Percentiles rank a stretch among this genome's conserved stretches.
Evolutionary conservation across 2,888 invertebrate genomes (phyloP).

Genomic region (Coronaproctus castanopsis): DNA sequence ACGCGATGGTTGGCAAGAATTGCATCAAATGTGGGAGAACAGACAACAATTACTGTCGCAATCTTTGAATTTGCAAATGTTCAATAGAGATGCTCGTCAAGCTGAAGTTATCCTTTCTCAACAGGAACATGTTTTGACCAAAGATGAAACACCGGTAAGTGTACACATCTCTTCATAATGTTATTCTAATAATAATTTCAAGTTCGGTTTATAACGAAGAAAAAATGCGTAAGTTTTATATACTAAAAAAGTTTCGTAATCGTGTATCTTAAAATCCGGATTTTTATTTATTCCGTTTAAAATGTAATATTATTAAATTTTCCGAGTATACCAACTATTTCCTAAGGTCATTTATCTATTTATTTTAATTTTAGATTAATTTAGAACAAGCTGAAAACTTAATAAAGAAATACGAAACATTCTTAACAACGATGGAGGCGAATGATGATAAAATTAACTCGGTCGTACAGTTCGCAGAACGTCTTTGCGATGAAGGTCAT

Average conservation of each 20-base stretch:
- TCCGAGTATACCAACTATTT: no score
- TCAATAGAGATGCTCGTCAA: conserved; percentile 91
- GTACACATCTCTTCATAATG: no score
- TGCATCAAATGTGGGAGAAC: conserved; percentile 99
- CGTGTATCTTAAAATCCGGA: no score
- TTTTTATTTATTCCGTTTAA: no score
- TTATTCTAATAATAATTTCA: no score
- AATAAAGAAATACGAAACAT: conserved; percentile 93
- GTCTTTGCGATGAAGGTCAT: conserved; percentile 77
- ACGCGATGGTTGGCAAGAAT: conserved; percentile 96
- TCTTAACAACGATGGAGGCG: conserved; percentile 98
- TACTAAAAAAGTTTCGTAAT: no score
- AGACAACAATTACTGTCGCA: conserved; percentile 83
- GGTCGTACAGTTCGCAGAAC: conserved; percentile 81
- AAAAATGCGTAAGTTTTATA: no score
- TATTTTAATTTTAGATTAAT: no score
- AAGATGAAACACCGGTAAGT: conserved; percentile 77
- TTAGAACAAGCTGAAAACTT: conserved; percentile 94
- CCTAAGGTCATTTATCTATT: no score
- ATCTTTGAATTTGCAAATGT: conserved; percentile 82
- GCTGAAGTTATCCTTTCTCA: conserved; percentile 93
- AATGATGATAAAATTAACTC: conserved; percentile 98
- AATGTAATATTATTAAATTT: no score
- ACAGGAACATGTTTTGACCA: conserved; percentile 91
- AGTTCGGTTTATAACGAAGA: no score